Evolutionary conservation across 2,888 invertebrate species (phyloP).

Genomic region (Prosapia bicincta): DNA sequence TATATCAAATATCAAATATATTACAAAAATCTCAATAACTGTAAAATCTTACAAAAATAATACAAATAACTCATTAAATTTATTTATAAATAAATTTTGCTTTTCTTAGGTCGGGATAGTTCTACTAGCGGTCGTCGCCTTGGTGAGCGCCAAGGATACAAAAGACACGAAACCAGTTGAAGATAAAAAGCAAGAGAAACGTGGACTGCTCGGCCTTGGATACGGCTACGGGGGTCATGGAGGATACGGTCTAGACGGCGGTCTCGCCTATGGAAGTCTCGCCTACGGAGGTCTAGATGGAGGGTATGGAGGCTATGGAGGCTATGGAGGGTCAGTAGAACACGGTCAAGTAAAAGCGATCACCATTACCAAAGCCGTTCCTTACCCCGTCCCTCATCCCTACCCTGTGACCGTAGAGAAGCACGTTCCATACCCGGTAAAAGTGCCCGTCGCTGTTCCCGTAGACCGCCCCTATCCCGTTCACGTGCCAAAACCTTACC

Average conservation of each 20-base stretch:
- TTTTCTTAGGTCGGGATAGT: slow-evolving; percentile 11
- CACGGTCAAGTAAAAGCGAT: slow-evolving; percentile 38
- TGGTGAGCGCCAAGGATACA: slow-evolving; percentile 46
- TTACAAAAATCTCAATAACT: no score
- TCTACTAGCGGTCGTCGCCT: slow-evolving; percentile 42
- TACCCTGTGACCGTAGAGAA: slow-evolving; percentile 52
- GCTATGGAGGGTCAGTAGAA: slow-evolving; percentile 3
- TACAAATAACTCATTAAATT: no score
- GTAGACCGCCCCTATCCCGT: slow-evolving; percentile 46
- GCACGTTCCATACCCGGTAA: slow-evolving; percentile 48
- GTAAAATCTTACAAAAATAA: no score
- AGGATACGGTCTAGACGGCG: slow-evolving; percentile 19
- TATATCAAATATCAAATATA: no score
- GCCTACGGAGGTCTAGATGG: slow-evolving; percentile 24
- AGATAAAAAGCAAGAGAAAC: slow-evolving; percentile 46
- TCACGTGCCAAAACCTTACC: slow-evolving; percentile 45
- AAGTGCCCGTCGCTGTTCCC: slow-evolving; percentile 44
- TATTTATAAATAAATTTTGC: no score
- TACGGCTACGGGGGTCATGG: slow-evolving; percentile 36
- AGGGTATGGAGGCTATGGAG: slow-evolving; percentile 43
- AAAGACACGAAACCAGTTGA: slow-evolving; percentile 32
- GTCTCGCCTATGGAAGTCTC: not conserved
- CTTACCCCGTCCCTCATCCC: slow-evolving; percentile 52
- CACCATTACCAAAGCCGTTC: slow-evolving; percentile 47
- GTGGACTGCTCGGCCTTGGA: slow-evolving; percentile 45